Evolutionary conservation across 2,797 vertebrate species (phyloP).

Genomic region (Leptoclinus maculatus): DNA sequence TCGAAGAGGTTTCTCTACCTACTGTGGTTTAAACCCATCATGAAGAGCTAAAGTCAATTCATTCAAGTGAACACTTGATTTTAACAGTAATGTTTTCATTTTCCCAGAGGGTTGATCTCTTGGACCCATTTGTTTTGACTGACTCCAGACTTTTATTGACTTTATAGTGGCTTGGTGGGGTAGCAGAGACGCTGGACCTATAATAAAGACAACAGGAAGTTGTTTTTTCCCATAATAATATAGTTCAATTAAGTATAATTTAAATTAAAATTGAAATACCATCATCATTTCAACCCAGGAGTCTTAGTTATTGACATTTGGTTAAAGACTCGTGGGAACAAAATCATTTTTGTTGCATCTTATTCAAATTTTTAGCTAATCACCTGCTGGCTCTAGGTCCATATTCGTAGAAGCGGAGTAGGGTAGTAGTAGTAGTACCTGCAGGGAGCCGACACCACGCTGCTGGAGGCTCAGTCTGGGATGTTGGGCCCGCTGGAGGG

Average conservation of each 20-base stretch:
- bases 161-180: neutral
- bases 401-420: neutral
- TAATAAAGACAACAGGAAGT: constrained; percentile 15
- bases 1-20: constrained; percentile 15
- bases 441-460: too few species aligned
- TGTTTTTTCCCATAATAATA: neutral
- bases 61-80: neutral
- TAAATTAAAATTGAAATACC: constrained; percentile 5
- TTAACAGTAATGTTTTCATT: neutral
- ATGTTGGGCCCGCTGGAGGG: too few species aligned
- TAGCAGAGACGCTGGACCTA: neutral
- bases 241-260: neutral
- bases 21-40: constrained; percentile 5
- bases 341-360: neutral
- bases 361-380: neutral
- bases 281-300: neutral
- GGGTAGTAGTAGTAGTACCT: too few species aligned
- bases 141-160: neutral
- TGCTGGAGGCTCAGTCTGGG: too few species aligned
- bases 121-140: neutral
- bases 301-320: neutral
- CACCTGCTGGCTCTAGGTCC: neutral
- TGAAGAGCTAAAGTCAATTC: neutral
- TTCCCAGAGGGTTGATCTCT: neutral
- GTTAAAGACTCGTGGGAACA: neutral